A percentile compares a stretch with the other conserved stretches of the same genome.
phyloP scores from a whole-genome alignment of 2,113 vertebrate species.

The Stomatorhinus ivindoensis region DNA sequence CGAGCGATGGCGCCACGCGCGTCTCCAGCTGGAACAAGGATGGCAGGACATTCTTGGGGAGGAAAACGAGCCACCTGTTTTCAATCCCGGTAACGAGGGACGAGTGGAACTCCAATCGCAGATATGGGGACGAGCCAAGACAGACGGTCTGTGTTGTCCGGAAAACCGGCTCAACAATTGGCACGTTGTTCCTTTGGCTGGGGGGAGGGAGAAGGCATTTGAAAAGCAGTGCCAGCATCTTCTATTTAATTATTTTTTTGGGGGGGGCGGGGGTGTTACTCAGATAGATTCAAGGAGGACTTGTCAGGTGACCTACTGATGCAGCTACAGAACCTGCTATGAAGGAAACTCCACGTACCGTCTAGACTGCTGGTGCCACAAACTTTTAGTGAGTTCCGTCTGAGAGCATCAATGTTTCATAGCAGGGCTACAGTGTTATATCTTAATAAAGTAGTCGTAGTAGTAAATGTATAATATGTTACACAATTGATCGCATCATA shows the following conservation, averaged over 20 bases:
- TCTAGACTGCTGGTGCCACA: not conserved
- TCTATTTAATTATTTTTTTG: not conserved
- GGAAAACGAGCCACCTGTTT: conserved; percentile 9
- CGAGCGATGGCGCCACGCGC: not conserved
- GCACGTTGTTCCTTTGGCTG: not conserved
- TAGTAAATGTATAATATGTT: too few relatives aligned
- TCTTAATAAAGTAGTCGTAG: too few relatives aligned
- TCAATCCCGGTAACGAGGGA: conserved; percentile 9
- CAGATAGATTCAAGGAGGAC: not conserved
- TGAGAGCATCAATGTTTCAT: conserved; percentile 8
- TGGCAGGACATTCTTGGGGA: not conserved
- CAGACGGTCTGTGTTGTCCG: not conserved
- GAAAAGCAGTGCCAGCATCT: not conserved
- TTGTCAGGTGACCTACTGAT: not conserved
- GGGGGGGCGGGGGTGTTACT: not conserved
- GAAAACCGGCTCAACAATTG: conserved; percentile 7
- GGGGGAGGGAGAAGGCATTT: not conserved
- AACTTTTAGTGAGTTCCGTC: not conserved
- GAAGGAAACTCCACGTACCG: not conserved
- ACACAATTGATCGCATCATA: too few relatives aligned
- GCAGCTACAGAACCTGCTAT: not conserved
- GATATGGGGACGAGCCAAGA: not conserved
- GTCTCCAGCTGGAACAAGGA: not conserved
- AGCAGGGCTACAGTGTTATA: conserved; percentile 8
- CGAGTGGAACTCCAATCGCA: not conserved